Evolutionary conservation across 1,140 invertebrate species (phyloP).

Genomic region (Philotrypesis tridentata): DNA sequence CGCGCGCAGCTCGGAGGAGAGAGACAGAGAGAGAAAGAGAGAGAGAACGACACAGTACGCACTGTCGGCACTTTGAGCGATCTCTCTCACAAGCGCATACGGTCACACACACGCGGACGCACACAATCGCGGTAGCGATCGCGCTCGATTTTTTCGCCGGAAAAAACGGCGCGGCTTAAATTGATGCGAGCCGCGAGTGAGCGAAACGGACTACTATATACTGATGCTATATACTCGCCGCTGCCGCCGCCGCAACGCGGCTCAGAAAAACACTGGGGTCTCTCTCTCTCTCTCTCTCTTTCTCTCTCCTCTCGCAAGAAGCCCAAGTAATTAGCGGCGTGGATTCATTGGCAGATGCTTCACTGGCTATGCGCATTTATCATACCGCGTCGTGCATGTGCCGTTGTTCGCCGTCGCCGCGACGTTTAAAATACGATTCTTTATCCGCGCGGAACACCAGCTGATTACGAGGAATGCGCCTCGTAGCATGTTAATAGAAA

Average conservation of each 20-base stretch:
- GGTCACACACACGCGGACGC: too few relatives aligned
- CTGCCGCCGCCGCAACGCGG: too few relatives aligned
- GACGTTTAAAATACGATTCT: neutral
- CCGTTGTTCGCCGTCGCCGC: too few relatives aligned
- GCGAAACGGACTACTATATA: conserved; percentile 50
- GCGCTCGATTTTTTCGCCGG: conserved; percentile 64
- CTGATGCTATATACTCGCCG: too few relatives aligned
- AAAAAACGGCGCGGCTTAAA: conserved; percentile 67
- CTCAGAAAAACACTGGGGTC: neutral
- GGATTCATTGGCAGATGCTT: conserved; percentile 10
- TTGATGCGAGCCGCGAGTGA: conserved; percentile 66
- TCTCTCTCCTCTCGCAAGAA: too few relatives aligned
- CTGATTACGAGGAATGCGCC: neutral
- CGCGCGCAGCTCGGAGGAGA: conserved; percentile 50
- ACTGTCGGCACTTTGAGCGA: conserved; percentile 69
- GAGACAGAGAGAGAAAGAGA: too few relatives aligned
- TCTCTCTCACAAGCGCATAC: conserved; percentile 36
- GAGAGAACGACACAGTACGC: too few relatives aligned
- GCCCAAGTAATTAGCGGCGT: conserved; percentile 29
- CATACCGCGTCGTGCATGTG: neutral
- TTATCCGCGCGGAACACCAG: neutral
- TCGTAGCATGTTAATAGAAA: too few relatives aligned
- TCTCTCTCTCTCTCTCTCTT: too few relatives aligned
- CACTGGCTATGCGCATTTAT: neutral
- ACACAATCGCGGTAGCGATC: conserved; percentile 70